phyloP scores from a whole-genome alignment of 1,140 invertebrate genomes.

The Trichonephila clavipes region DNA sequence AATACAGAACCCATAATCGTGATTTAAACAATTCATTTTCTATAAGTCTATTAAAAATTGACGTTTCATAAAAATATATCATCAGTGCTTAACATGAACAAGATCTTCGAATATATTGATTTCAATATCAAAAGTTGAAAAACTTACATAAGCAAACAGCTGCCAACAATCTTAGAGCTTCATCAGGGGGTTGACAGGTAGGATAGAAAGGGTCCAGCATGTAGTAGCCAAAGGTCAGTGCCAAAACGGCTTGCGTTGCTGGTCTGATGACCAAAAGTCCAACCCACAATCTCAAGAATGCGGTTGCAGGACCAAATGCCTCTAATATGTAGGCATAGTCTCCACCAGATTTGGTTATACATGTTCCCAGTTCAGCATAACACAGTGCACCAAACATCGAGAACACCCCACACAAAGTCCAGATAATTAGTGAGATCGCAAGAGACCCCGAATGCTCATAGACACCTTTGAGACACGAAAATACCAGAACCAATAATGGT shows the following conservation, averaged over 20 bases:
- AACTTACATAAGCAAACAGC: constrained; percentile 79
- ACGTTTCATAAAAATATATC: too few relatives aligned
- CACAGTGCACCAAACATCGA: constrained; percentile 95
- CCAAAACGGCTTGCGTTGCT: constrained; percentile 97
- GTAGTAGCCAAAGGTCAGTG: constrained; percentile 97
- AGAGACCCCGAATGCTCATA: constrained; percentile 92
- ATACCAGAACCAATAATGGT: constrained; percentile 95
- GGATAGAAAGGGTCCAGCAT: constrained; percentile 94
- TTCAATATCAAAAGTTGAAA: not conserved
- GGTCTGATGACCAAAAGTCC: constrained; percentile 93
- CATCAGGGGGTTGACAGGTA: constrained; percentile 79
- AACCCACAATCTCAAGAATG: constrained; percentile 98
- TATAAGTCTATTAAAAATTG: too few relatives aligned
- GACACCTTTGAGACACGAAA: constrained; percentile 96
- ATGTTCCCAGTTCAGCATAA: constrained; percentile 97
- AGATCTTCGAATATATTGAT: not conserved
- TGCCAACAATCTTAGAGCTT: constrained; percentile 79
- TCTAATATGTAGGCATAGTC: constrained; percentile 98
- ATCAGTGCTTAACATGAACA: too few relatives aligned
- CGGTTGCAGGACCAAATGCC: constrained; percentile 93
- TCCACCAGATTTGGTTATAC: constrained; percentile 92
- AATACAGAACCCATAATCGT: too few relatives aligned
- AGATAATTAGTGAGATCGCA: constrained; percentile 94
- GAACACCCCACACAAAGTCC: constrained; percentile 93
- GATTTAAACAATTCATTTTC: too few relatives aligned